Base-by-base conservation (phyloP, 2,888 invertebrate genomes). In the Panopea generosa region DNA sequence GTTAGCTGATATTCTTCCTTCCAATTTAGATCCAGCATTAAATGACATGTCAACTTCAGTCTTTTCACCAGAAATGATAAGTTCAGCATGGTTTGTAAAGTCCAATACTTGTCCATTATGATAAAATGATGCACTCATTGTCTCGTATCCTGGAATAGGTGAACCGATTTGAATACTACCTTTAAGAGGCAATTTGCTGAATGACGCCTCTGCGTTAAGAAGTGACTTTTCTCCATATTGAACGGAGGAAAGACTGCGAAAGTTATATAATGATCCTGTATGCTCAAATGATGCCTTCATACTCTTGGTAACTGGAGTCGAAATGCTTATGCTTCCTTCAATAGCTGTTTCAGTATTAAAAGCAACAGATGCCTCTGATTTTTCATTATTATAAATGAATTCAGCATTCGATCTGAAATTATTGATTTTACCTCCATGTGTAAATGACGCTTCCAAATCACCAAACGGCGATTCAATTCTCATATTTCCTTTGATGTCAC, bases 21-120 rank as follows among this genome's bases (percentile, higher is more conserved):
- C 70, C 4, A 74, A 20, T 63, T 77, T 77, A 3, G 73, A 70
- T 11, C 66, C 78, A 47, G 71, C 52, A 45, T 78, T 74, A 47
- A 74, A 70, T 27, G 59, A 67, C 49, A 85, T 53, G 33, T 85
- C 83, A 1, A 68, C 74, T 60, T 82, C 82, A 24, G 86, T 66
- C 33, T 60, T 83, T 29, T 80, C 45, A 27, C 71, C 67, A 40
- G 63, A 29, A 20, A 72, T 50, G 11, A 43, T 33, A 22, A 79
- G 18, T 52, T 75, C 79, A 20, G 67, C 71, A 59, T 72, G 75
- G n/a, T 66, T 72, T 22, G 65, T 63, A 29, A 77, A 81, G 33
- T 69, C 49, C 2, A 72, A 50, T 7, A 33, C 2, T 20, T 56
- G 24, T 29, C 75, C 77, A 20, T 50, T 53, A 55, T 81, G 81